phyloP scores from a whole-genome alignment of 2,888 invertebrate species.

The Abrostola triplasia region DNA sequence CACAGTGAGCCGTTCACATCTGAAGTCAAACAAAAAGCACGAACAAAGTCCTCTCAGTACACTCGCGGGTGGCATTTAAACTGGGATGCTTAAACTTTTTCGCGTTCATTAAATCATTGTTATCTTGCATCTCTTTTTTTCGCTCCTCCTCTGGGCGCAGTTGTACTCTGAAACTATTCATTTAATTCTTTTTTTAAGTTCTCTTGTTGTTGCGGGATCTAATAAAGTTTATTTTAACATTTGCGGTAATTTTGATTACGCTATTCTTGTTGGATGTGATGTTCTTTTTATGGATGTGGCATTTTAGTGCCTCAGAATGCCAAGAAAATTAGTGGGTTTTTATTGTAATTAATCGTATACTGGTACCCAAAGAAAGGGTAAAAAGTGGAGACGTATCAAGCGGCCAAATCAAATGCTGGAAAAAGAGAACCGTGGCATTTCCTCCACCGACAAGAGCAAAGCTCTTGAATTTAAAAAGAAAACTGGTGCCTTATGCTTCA shows the following conservation, averaged over 20 bases:
- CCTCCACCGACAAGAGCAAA: too few species aligned
- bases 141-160: constrained; percentile 54
- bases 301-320: too few species aligned
- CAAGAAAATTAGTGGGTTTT: too few species aligned
- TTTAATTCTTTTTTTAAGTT: constrained; percentile 46
- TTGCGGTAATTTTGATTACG: background rate
- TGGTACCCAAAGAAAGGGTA: too few species aligned
- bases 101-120: constrained; percentile 78
- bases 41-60: constrained; percentile 59
- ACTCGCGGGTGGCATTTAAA: constrained; percentile 69
- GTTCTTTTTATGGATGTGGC: too few species aligned
- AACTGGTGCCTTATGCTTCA: too few species aligned
- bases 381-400: too few species aligned
- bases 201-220: constrained; percentile 35
- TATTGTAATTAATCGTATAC: too few species aligned
- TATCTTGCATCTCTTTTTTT: constrained; percentile 71
- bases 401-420: too few species aligned
- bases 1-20: constrained; percentile 26
- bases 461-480: too few species aligned
- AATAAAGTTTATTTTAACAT: constrained; percentile 6
- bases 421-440: too few species aligned
- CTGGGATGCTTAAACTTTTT: constrained; percentile 68
- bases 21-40: constrained; percentile 47
- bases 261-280: background rate
- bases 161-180: constrained; percentile 59